phyloP scores from a whole-genome alignment of 2,797 vertebrate genomes.

The Rhynchotus rufescens region DNA sequence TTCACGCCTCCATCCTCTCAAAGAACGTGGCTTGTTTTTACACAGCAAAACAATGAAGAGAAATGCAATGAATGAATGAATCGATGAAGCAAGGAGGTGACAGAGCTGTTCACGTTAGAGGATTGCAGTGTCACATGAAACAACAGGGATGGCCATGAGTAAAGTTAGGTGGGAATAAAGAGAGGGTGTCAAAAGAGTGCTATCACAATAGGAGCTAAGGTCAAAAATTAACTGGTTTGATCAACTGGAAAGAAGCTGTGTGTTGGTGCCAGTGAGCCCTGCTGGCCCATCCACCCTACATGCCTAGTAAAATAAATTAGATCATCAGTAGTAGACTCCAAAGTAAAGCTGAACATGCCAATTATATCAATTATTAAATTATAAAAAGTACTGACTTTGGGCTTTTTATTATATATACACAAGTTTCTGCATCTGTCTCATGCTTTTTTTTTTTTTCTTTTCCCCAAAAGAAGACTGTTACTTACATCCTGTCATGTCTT shows the following conservation, averaged over 20 bases:
- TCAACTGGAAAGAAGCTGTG: neutral
- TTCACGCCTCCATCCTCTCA: neutral
- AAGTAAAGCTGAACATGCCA: neutral
- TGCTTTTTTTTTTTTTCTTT: neutral
- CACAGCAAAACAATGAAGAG: neutral
- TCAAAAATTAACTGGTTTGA: neutral
- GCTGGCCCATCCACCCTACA: neutral
- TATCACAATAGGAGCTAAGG: neutral
- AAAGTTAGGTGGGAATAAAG: neutral
- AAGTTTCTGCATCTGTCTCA: neutral
- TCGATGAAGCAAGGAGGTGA: neutral
- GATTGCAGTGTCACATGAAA: neutral
- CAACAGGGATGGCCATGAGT: neutral
- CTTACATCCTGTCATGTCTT: neutral
- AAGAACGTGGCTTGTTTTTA: neutral
- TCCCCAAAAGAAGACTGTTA: neutral
- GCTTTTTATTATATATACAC: neutral
- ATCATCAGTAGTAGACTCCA: neutral
- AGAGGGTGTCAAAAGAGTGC: neutral
- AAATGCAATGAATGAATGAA: neutral
- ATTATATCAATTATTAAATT: neutral
- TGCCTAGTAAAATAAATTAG: neutral
- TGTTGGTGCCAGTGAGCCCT: neutral
- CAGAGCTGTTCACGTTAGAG: neutral
- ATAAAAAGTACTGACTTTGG: neutral